Base-by-base conservation (phyloP, 2,888 invertebrate genomes). In the Cheilosia soror region DNA sequence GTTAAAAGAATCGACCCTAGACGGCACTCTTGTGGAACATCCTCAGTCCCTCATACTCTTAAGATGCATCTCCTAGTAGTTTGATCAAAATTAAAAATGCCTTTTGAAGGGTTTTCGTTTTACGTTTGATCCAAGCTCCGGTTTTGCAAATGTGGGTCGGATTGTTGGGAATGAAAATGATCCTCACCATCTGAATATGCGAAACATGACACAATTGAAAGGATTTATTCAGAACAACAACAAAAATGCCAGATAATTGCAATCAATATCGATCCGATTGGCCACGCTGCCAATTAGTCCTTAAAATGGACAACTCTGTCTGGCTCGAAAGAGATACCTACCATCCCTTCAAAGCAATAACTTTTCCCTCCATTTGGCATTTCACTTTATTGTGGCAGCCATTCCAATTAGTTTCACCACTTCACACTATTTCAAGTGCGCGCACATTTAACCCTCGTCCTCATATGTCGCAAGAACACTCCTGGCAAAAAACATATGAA, bases 381-480 rank as follows among this genome's bases (percentile, higher is more conserved):
- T 82, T 76, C 58, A 71, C 63, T 82, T 76, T 82, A 82, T 82
- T 76, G 76, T 71, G 76, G 63, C 81, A 76, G 57, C 65, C 58
- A 76, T 82, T 82, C 76, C 81, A 82, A 82, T 82, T 82, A 82
- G 76, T 82, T 76, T 82, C 71, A 60, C 76, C 69, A 82, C 58
- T 82, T 71, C 65, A 76, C 49, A 53, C 65, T 73, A 63, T 79
- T 72, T 65, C 79, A 55, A 79, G 78, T 65, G 65, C 29, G 47
- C 55, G 51, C 40, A 60, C 63, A 65, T 63, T 63, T 62, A 51
- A 62, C 4, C 20, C 49, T 6, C 40, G 31, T 47, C 4, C 29
- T 37, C 9, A 4, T 47, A 27, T 55, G 51, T 44, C 11, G 60
- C 33, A 51, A n/a, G 25, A 33, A 42, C 33, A 11, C 49, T 11